These are phyloP conservation scores for Drosophila arawakana DNA, from an alignment of 1,140 invertebrate species.

Conservation along the genomic window DNA sequence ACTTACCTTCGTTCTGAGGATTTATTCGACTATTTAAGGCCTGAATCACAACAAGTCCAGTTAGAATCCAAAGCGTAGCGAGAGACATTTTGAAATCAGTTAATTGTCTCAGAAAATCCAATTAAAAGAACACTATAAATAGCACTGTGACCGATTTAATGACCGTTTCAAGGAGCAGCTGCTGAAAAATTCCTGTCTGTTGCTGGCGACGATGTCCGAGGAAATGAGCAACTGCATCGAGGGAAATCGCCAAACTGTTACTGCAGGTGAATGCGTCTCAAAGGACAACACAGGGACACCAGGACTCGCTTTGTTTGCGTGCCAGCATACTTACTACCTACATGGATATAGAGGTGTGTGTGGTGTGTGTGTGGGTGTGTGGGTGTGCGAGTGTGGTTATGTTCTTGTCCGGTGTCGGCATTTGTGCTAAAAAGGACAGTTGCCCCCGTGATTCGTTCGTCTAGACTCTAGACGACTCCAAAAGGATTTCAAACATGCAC, in stretches of 20 bases:
- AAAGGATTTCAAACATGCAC: slow-evolving; percentile 31
- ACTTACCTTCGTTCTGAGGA: slow-evolving; percentile 45
- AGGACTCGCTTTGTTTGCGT: slow-evolving; percentile 51
- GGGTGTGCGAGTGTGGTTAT: neutral
- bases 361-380: neutral
- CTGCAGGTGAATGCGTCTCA: slow-evolving; percentile 35
- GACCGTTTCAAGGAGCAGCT: neutral
- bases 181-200: slow-evolving; percentile 33
- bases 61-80: slow-evolving; percentile 8
- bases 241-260: slow-evolving; percentile 2
- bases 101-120: neutral
- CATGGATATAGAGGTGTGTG: neutral
- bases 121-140: slow-evolving; percentile 7
- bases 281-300: slow-evolving; percentile 33
- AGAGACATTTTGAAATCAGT: slow-evolving; percentile 27
- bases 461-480: slow-evolving; percentile 63
- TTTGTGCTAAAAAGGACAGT: slow-evolving; percentile 53
- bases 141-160: neutral
- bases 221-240: slow-evolving; percentile 58
- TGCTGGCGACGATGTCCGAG: slow-evolving; percentile 26
- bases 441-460: slow-evolving; percentile 60
- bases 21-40: neutral
- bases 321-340: slow-evolving; percentile 38
- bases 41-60: neutral
- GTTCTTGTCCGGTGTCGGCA: slow-evolving; percentile 32